phyloP scores from a whole-genome alignment of 2,888 invertebrate species.

The Nipponacmea schrenckii region DNA sequence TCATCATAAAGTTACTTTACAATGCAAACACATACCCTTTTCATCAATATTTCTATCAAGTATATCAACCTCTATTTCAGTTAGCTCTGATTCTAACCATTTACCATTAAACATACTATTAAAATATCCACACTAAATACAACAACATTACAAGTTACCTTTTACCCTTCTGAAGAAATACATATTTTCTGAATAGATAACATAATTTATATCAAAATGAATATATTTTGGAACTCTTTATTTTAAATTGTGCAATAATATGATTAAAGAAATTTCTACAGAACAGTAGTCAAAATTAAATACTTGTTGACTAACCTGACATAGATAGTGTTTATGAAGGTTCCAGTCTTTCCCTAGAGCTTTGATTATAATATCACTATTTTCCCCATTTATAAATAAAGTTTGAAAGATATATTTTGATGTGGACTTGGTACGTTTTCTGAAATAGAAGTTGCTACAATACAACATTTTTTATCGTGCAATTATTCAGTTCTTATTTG shows the following conservation, averaged over 20 bases:
- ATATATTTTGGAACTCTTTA: too few relatives aligned
- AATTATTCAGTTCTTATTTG: too few relatives aligned
- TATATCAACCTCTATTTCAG: conserved; percentile 77
- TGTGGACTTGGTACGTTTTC: conserved; percentile 78
- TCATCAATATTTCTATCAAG: conserved; percentile 78
- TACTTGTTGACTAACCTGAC: conserved; percentile 70
- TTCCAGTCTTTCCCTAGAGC: conserved; percentile 80
- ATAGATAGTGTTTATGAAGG: conserved; percentile 82
- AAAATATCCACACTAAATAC: conserved; percentile 78
- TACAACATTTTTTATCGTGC: too few relatives aligned
- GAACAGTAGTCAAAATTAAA: too few relatives aligned
- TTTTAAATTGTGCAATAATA: too few relatives aligned
- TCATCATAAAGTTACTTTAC: not conserved
- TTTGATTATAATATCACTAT: conserved; percentile 79
- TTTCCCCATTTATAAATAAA: conserved; percentile 79
- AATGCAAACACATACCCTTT: conserved; percentile 71
- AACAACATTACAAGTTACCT: too few relatives aligned
- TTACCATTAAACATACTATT: conserved; percentile 83
- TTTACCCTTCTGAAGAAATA: too few relatives aligned
- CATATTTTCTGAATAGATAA: too few relatives aligned
- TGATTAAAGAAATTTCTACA: too few relatives aligned
- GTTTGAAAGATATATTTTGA: conserved; percentile 84
- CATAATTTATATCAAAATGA: too few relatives aligned
- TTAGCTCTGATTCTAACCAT: conserved; percentile 79
- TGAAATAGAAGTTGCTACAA: conserved; percentile 34